Base-by-base conservation (phyloP, 2,888 invertebrate species). In the Atrina japonica region DNA sequence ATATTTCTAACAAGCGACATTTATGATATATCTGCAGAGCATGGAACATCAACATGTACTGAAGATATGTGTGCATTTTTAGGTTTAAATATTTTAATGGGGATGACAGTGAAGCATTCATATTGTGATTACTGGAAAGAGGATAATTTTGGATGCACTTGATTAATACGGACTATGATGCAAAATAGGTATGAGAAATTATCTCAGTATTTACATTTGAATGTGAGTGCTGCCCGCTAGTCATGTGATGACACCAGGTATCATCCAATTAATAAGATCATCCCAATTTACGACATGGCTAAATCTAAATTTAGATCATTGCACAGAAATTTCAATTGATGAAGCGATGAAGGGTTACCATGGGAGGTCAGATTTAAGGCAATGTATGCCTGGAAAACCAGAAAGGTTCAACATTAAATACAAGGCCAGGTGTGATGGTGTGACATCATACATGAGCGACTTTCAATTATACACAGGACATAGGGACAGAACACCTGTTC, bases 371-470 rank as follows among this genome's bases (percentile, higher is more conserved):
- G 55, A 55, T 23, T 14, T 55, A 11, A 1, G 55, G 25, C 55
- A 55, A 27, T 55, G 25, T 29, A 58, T 58, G 58, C 35, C 58
- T 29, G 43, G n/a, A 41, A 58, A 58, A 35, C 58, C 58, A 2
- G 58, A 58, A 18, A 58, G 35, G 11, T 58, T 58, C 21, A 40
- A 40, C 7, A 9, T 58, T 9, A 58, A 58, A 58, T 40, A 35
- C 58, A 35, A 40, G 58, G 40, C 58, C 25, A 35, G 29, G 58
- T 58, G 58, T 41, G 58, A 58, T 35, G 35, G 35, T 16, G 25
- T n/a, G 0, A n/a, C 40, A 18, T 41, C 6, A 16, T 58, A 16
- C 23, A 58, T 41, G 58, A 18, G 16, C 9, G 21, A 58, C 18
- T 58, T 29, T 58, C 6, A 35, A 7, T 35, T 35, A 35, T 35